Conservation (phyloP, 2,797 vertebrate genomes). For the Myiotriccus ornatus region DNA sequence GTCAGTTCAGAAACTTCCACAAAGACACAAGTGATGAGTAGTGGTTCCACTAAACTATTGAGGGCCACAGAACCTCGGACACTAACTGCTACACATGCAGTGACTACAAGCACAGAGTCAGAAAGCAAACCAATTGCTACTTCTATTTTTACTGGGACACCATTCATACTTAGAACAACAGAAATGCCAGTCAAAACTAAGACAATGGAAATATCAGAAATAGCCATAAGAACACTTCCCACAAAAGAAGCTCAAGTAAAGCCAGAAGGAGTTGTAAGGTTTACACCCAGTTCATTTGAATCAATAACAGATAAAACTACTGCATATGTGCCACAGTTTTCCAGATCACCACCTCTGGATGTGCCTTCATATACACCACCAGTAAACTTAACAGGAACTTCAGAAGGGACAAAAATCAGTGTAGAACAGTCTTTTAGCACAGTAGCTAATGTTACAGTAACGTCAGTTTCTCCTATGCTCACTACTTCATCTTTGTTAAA, state of each 20-base stretch:
- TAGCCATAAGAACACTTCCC: not conserved
- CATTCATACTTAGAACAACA: not conserved
- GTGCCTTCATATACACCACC: not conserved
- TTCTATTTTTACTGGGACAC: not conserved
- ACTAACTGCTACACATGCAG: not conserved
- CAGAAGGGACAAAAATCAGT: not conserved
- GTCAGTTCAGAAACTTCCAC: not conserved
- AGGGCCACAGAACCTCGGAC: not conserved
- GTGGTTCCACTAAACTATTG: not conserved
- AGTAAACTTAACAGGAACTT: not conserved
- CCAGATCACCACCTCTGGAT: not conserved
- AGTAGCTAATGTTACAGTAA: constrained; percentile 12
- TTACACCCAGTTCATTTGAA: not conserved
- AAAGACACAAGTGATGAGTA: not conserved
- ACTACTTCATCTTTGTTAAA: constrained; percentile 57
- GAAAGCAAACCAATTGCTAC: not conserved
- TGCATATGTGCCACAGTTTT: not conserved
- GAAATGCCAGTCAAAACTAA: constrained; percentile 25
- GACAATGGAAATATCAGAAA: constrained; percentile 18
- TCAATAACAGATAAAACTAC: not conserved
- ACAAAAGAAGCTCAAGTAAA: not conserved
- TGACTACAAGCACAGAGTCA: not conserved
- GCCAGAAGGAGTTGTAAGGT: not conserved
- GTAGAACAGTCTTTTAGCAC: not conserved
- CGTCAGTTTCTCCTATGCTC: constrained; percentile 1